phyloP scores from a whole-genome alignment of 1,140 invertebrate genomes.

The Leptinotarsa texana region DNA sequence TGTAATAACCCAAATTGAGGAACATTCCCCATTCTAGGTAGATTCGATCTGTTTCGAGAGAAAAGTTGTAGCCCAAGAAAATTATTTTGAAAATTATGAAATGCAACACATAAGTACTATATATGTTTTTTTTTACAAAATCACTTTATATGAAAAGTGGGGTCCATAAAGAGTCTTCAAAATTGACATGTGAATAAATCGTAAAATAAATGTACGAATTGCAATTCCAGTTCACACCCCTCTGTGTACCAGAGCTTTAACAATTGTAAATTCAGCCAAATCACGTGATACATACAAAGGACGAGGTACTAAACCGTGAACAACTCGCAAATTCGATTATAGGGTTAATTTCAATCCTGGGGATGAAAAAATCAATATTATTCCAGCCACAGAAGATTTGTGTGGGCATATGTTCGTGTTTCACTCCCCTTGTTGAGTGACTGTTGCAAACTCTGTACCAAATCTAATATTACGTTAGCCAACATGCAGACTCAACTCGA shows the following conservation, averaged over 20 bases:
- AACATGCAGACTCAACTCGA: background rate
- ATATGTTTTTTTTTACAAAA: too few species aligned
- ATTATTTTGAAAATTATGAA: too few species aligned
- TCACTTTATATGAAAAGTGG: too few species aligned
- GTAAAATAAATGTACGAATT: background rate
- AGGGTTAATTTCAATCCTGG: background rate
- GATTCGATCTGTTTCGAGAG: too few species aligned
- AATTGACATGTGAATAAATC: too few species aligned
- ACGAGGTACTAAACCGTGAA: constrained; percentile 2
- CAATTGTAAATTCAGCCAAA: background rate
- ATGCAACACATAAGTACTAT: too few species aligned
- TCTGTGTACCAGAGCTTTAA: background rate
- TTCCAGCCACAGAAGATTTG: background rate
- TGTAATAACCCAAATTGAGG: too few species aligned
- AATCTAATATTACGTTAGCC: background rate
- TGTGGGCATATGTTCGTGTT: background rate
- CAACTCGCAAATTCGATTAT: constrained; percentile 6
- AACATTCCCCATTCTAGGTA: too few species aligned
- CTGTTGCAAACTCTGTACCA: background rate
- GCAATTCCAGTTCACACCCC: background rate
- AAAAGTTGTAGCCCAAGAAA: too few species aligned
- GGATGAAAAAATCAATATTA: constrained; percentile 4
- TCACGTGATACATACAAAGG: background rate
- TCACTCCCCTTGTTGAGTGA: background rate
- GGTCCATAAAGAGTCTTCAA: too few species aligned